phyloP scores from a whole-genome alignment of 1,140 invertebrate genomes.

The Drosophila azteca region DNA sequence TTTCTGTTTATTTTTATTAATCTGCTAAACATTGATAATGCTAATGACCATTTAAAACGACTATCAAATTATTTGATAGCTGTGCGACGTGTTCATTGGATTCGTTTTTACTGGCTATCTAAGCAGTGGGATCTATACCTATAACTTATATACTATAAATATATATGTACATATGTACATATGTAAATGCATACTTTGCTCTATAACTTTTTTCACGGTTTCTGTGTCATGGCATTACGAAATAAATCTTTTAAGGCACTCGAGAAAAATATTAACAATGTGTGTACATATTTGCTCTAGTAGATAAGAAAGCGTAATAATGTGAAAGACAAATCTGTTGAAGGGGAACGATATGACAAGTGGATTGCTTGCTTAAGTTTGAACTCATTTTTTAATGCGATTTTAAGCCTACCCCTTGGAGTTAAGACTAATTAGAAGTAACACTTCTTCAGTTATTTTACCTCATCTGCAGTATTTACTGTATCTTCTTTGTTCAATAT shows the following conservation, averaged over 20 bases:
- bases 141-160: too few species aligned
- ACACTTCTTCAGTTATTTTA: background rate
- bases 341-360: constrained; percentile 31
- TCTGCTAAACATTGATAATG: constrained; percentile 37
- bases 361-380: constrained; percentile 32
- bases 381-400: constrained; percentile 24
- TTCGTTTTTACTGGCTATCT: background rate
- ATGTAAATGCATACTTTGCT: too few species aligned
- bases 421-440: background rate
- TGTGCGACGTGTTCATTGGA: constrained; percentile 16
- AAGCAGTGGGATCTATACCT: too few species aligned
- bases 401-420: constrained; percentile 17
- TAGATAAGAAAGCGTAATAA: constrained; percentile 37
- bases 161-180: too few species aligned
- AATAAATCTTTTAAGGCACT: constrained; percentile 21
- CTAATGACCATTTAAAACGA: constrained; percentile 41
- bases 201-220: too few species aligned
- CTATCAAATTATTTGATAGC: constrained; percentile 35
- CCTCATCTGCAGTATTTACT: constrained; percentile 12
- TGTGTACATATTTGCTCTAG: constrained; percentile 33
- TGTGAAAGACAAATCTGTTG: constrained; percentile 31
- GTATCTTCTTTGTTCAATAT: constrained; percentile 20
- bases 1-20: constrained; percentile 6
- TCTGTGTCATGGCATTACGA: constrained; percentile 39
- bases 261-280: constrained; percentile 31